These are phyloP conservation scores for Neoaliturus tenellus DNA, from an alignment of 2,888 invertebrate genomes.

Conservation along the genomic window DNA sequence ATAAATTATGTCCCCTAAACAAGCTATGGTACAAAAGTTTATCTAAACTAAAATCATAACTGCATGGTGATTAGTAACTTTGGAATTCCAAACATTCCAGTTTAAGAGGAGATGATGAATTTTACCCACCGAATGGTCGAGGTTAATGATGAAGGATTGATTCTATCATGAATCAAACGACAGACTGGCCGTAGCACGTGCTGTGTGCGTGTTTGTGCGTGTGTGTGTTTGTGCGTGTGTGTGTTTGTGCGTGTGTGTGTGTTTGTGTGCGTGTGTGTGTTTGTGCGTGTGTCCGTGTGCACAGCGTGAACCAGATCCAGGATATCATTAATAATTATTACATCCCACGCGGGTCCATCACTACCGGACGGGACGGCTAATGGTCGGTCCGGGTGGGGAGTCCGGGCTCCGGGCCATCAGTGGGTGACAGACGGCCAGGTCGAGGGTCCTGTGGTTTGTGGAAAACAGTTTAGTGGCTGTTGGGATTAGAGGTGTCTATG, in stretches of 20 bases:
- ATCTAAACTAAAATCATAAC: too few relatives aligned
- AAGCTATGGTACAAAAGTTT: too few relatives aligned
- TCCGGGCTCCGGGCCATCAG: neutral
- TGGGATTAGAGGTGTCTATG: too few relatives aligned
- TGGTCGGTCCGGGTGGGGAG: neutral
- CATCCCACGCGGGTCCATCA: conserved; percentile 7
- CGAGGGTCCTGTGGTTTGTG: too few relatives aligned
- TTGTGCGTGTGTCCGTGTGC: conserved; percentile 4
- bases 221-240: neutral
- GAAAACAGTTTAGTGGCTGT: too few relatives aligned
- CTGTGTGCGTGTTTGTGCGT: neutral
- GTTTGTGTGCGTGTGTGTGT: neutral
- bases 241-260: neutral
- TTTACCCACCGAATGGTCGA: neutral
- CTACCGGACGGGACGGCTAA: conserved; percentile 19
- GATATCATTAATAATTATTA: conserved; percentile 50
- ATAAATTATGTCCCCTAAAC: too few relatives aligned
- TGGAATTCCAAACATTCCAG: neutral
- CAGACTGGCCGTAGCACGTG: conserved; percentile 1
- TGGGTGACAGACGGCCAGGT: too few relatives aligned
- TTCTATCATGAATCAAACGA: conserved; percentile 27
- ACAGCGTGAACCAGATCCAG: conserved; percentile 42
- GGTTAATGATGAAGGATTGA: conserved; percentile 23
- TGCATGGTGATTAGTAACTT: too few relatives aligned
- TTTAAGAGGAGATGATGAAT: neutral